These are phyloP conservation scores for Epistrophella euchroma DNA, from an alignment of 2,888 invertebrate genomes.

Conservation along the genomic window DNA sequence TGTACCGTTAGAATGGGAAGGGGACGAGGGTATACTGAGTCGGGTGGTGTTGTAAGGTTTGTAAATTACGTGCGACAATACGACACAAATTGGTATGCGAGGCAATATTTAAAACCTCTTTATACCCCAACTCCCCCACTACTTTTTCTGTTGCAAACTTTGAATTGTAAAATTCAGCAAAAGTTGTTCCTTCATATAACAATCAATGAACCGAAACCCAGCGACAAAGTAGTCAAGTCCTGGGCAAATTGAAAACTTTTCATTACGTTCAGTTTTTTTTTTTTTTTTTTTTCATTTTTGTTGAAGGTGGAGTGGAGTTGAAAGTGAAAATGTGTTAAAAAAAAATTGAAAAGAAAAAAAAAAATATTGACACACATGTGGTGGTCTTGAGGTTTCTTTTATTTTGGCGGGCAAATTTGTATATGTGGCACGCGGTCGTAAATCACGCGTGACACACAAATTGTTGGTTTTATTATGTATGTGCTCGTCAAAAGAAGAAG, in stretches of 20 bases:
- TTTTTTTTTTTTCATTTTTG: constrained; percentile 3
- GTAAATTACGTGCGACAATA: constrained; percentile 72
- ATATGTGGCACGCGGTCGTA: constrained; percentile 54
- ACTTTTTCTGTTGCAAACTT: background rate
- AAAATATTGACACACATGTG: constrained; percentile 67
- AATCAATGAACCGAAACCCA: constrained; percentile 70
- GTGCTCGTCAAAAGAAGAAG: constrained; percentile 15
- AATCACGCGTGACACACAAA: constrained; percentile 69
- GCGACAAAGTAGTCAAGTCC: constrained; percentile 72
- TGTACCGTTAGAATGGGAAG: constrained; percentile 77
- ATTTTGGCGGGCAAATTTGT: constrained; percentile 43
- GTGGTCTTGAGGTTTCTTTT: constrained; percentile 36
- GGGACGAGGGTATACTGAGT: background rate
- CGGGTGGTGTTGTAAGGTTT: constrained; percentile 1
- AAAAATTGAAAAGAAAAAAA: constrained; percentile 40
- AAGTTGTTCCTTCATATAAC: constrained; percentile 49
- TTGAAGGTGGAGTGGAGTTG: background rate
- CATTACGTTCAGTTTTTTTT: constrained; percentile 55
- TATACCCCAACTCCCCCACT: background rate
- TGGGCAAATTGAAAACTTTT: constrained; percentile 74
- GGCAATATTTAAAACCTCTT: constrained; percentile 23
- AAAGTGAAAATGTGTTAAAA: constrained; percentile 24
- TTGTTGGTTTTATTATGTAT: constrained; percentile 29
- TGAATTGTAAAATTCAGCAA: constrained; percentile 56
- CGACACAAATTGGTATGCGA: constrained; percentile 71